phyloP scores from a whole-genome alignment of 2,113 vertebrate genomes.

The Charadrius vociferus region DNA sequence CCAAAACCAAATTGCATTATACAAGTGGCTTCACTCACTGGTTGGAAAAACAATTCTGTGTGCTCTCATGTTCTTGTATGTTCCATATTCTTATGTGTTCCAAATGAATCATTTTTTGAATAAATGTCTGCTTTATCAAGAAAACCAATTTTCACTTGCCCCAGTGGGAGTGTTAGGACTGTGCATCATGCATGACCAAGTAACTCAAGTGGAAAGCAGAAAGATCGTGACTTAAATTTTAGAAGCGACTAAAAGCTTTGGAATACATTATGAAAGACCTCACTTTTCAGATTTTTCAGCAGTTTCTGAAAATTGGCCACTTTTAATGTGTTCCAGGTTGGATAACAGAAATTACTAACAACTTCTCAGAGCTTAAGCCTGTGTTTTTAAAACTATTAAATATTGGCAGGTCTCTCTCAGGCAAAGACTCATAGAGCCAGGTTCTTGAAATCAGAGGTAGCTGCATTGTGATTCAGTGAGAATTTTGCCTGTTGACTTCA shows the following conservation, averaged over 20 bases:
- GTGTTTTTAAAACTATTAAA: slow-evolving; percentile 4
- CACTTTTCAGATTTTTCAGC: neutral
- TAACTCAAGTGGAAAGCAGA: neutral
- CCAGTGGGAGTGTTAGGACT: neutral
- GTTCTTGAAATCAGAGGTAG: neutral
- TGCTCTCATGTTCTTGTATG: neutral
- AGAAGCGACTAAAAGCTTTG: neutral
- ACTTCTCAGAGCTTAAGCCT: neutral
- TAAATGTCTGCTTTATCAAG: neutral
- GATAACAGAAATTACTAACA: slow-evolving; percentile 5
- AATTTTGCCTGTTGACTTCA: neutral
- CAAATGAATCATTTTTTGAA: neutral
- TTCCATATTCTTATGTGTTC: neutral
- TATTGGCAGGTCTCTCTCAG: neutral
- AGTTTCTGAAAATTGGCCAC: slow-evolving; percentile 6
- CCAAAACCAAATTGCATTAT: neutral
- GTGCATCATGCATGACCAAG: neutral
- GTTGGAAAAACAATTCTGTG: neutral
- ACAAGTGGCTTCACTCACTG: neutral
- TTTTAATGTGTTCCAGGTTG: neutral
- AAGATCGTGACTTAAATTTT: neutral
- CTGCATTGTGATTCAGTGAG: neutral
- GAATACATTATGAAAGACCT: neutral
- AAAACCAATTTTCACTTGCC: neutral
- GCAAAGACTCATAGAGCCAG: neutral